Evolutionary conservation across 2,888 invertebrate genomes (phyloP).

Genomic region (Perizoma flavofasciatum): DNA sequence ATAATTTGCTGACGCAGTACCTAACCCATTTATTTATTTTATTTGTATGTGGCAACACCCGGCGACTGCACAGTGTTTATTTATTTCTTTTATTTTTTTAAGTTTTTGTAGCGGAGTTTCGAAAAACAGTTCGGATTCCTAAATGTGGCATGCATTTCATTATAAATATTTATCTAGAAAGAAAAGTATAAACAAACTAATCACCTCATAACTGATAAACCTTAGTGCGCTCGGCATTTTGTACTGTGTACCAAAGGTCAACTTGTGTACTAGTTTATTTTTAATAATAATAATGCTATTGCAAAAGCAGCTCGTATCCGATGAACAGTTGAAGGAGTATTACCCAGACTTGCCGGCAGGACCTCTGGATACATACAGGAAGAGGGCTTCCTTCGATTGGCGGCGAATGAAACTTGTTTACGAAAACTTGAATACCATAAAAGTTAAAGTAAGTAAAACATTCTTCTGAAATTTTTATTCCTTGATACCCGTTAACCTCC

Average conservation of each 20-base stretch:
- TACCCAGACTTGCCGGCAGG: conserved; percentile 86
- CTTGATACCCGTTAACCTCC: background rate
- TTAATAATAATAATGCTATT: conserved; percentile 25
- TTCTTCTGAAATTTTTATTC: background rate
- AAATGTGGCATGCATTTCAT: no score
- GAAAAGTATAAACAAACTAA: no score
- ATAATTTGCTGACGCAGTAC: no score
- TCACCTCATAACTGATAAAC: no score
- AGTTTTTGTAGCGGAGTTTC: no score
- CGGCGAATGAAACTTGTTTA: conserved; percentile 81
- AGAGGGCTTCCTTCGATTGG: conserved; percentile 87
- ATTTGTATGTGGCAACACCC: no score
- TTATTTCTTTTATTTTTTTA: no score
- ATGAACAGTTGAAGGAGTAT: conserved; percentile 65
- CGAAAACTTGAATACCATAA: conserved; percentile 62
- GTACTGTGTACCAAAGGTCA: conserved; percentile 34
- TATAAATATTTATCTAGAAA: no score
- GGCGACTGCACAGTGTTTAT: no score
- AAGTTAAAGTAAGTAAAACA: conserved; percentile 63
- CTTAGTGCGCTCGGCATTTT: background rate
- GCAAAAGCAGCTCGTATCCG: conserved; percentile 45
- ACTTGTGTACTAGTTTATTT: conserved; percentile 6
- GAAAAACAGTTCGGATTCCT: no score
- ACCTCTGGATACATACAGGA: conserved; percentile 85
- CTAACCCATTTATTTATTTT: no score